These are phyloP conservation scores for Oryctes rhinoceros DNA, from an alignment of 1,140 invertebrate genomes.

Conservation along the genomic window DNA sequence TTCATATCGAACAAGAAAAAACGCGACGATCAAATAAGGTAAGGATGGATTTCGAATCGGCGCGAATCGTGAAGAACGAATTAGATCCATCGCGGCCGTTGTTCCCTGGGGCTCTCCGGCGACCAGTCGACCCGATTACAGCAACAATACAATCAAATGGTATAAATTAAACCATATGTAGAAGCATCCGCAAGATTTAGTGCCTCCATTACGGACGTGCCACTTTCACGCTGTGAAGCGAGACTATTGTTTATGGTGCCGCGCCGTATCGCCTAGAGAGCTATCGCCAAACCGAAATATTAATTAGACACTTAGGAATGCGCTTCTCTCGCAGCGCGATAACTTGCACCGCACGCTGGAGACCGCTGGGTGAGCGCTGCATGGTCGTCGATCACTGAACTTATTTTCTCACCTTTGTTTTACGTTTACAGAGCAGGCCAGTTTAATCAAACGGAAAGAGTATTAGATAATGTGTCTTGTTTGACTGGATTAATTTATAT, in stretches of 20 bases:
- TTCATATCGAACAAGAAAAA: no score
- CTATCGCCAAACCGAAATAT: constrained; percentile 40
- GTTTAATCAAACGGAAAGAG: constrained; percentile 16
- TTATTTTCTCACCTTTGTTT: constrained; percentile 37
- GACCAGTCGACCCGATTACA: constrained; percentile 42
- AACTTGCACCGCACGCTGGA: background rate
- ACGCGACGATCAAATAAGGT: no score
- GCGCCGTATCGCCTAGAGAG: constrained; percentile 37
- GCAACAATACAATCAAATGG: constrained; percentile 41
- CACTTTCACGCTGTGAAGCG: constrained; percentile 55
- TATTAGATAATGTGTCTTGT: constrained; percentile 26
- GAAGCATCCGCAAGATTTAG: constrained; percentile 51
- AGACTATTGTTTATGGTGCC: constrained; percentile 52
- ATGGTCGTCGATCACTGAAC: constrained; percentile 33
- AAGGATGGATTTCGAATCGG: background rate
- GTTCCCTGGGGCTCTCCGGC: constrained; percentile 19
- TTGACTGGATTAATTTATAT: constrained; percentile 35
- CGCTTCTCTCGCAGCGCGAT: constrained; percentile 14
- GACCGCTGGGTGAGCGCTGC: constrained; percentile 19
- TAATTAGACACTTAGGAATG: constrained; percentile 39
- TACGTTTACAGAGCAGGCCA: constrained; percentile 12
- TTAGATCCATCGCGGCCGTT: constrained; percentile 19
- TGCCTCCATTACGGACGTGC: constrained; percentile 53
- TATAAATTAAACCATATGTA: constrained; percentile 44
- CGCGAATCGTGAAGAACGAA: constrained; percentile 27